Evolutionary conservation across 2,888 invertebrate species (phyloP).

Genomic region (Dysmachus trigonus): DNA sequence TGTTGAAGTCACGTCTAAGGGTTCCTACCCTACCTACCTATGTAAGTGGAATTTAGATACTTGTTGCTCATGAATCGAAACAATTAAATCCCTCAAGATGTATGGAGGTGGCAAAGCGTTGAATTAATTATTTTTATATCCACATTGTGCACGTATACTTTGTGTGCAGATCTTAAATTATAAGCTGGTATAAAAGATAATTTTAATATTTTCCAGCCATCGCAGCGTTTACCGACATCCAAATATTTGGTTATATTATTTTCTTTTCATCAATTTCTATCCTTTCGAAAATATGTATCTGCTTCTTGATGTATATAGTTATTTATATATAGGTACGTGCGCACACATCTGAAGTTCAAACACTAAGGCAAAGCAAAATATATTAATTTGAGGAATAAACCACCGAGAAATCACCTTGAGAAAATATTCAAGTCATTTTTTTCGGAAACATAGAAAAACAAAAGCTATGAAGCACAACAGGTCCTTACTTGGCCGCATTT

Average conservation of each 20-base stretch:
- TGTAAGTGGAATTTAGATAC: background rate
- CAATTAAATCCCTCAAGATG: background rate
- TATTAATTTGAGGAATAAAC: background rate
- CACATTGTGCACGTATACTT: background rate
- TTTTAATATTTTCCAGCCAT: background rate
- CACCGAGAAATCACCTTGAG: background rate
- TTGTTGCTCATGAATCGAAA: background rate
- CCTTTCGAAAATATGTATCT: background rate
- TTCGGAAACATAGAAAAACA: background rate
- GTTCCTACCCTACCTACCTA: background rate
- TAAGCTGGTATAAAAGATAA: background rate
- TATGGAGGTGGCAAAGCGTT: background rate
- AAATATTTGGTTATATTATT: background rate
- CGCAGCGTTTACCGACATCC: background rate
- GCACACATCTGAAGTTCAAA: background rate
- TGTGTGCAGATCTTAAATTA: background rate
- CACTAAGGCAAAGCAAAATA: background rate
- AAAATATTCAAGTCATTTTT: background rate
- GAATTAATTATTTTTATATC: background rate
- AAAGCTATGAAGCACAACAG: background rate
- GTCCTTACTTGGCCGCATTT: slow-evolving; percentile 60
- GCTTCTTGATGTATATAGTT: background rate
- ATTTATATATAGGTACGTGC: background rate
- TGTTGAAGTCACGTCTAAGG: background rate
- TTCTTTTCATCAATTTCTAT: background rate